Evolutionary conservation across 2,113 vertebrate genomes (phyloP).

Genomic region (Heliornis fulica): DNA sequence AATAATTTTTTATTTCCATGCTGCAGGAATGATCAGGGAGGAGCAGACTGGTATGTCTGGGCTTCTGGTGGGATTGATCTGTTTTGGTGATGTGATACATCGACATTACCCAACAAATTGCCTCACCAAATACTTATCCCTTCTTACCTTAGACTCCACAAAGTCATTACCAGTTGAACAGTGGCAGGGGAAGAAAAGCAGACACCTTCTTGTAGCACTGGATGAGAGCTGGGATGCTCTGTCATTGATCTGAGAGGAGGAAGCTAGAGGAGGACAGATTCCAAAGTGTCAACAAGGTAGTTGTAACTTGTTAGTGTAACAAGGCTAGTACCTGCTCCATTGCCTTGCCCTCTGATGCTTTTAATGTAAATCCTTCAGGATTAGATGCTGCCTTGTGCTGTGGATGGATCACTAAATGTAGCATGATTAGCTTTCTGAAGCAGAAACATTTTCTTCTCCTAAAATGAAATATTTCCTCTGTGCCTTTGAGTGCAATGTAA

Average conservation of each 20-base stretch:
- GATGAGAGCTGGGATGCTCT: neutral
- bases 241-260: neutral
- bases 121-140: neutral
- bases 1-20: neutral
- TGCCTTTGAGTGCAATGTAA: neutral
- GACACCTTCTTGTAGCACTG: neutral
- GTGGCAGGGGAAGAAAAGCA: rapidly evolving
- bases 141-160: neutral
- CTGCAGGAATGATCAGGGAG: neutral
- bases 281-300: neutral
- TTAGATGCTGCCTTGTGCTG: neutral
- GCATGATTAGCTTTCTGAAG: neutral
- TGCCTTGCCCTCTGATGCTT: neutral
- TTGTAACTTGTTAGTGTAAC: too few relatives aligned
- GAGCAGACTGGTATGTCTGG: neutral
- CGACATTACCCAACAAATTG: neutral
- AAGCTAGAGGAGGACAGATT: neutral
- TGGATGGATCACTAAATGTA: neutral
- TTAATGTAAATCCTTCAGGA: neutral
- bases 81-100: neutral
- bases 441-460: neutral
- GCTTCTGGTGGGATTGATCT: neutral
- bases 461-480: neutral
- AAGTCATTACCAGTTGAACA: neutral
- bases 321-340: neutral